Conservation (phyloP, 2,888 invertebrate species). For the Agriopis marginaria region DNA sequence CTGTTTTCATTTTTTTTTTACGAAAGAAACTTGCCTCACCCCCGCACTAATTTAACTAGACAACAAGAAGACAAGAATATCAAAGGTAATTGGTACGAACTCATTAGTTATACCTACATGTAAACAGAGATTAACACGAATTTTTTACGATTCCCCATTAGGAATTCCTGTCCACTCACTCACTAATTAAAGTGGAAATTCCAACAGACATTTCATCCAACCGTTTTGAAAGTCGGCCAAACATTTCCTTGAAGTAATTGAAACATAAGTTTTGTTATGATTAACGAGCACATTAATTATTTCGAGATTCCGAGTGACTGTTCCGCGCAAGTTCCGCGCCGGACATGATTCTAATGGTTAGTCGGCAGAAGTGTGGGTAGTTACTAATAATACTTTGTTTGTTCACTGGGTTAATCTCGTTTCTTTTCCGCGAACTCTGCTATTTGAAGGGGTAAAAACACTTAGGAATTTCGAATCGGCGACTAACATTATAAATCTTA, state of each 20-base stretch:
- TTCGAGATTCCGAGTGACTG: conserved; percentile 14
- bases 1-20: no score
- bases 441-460: conserved; percentile 29
- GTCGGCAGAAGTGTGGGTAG: background rate
- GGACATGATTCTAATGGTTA: background rate
- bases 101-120: background rate
- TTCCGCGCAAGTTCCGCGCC: no score
- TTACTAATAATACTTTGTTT: conserved; percentile 2
- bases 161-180: conserved; percentile 11
- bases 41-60: no score
- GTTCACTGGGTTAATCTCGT: conserved; percentile 22
- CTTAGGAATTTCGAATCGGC: conserved; percentile 15
- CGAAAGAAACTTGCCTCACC: no score
- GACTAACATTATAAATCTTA: conserved; percentile 10
- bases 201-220: conserved; percentile 23
- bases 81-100: background rate
- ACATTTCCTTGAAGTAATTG: conserved; percentile 43
- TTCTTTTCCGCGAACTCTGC: conserved; percentile 34
- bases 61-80: background rate
- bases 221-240: conserved; percentile 51
- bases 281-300: conserved; percentile 42
- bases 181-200: conserved; percentile 8
- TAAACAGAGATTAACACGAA: background rate
- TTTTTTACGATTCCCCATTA: background rate
- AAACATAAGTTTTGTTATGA: conserved; percentile 46